Percentiles rank a stretch among this genome's conserved stretches.
Conservation (phyloP, 2,888 invertebrate genomes). For the Agapostemon virescens region DNA sequence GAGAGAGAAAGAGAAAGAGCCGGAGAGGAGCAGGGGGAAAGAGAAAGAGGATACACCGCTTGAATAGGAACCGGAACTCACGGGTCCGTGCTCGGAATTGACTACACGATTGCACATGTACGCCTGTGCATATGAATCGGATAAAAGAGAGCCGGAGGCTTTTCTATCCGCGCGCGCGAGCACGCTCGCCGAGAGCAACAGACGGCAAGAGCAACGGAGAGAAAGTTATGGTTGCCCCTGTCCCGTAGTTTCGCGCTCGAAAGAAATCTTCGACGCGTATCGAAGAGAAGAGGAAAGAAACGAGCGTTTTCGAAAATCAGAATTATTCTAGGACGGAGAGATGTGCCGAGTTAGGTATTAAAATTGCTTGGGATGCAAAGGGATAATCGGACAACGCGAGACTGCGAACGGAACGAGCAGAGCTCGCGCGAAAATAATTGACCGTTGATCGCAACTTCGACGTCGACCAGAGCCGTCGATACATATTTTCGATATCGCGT, state of each 20-base stretch:
- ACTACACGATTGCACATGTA: constrained; percentile 70
- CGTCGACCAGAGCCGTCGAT: too few species aligned
- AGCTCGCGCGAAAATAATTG: too few species aligned
- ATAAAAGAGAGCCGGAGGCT: constrained; percentile 53
- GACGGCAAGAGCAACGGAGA: not conserved
- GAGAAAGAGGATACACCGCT: constrained; percentile 63
- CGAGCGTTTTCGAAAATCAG: too few species aligned
- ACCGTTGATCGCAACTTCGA: too few species aligned
- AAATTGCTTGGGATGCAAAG: too few species aligned
- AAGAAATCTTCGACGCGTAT: constrained; percentile 60
- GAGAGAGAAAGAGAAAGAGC: not conserved
- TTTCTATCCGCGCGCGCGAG: constrained; percentile 43
- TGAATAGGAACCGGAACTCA: constrained; percentile 78
- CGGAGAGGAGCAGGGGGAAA: not conserved
- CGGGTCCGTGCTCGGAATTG: constrained; percentile 76
- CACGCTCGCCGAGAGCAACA: constrained; percentile 9
- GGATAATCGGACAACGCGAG: too few species aligned
- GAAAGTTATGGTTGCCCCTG: constrained; percentile 56
- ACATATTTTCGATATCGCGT: too few species aligned
- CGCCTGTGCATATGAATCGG: constrained; percentile 74
- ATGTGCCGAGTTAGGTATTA: too few species aligned
- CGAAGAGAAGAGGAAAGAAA: not conserved
- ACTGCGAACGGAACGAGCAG: too few species aligned
- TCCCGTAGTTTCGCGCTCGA: constrained; percentile 59
- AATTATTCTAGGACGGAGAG: too few species aligned